Evolutionary conservation across 2,797 vertebrate species (phyloP).

Genomic region (Ctenosaura bakeri): DNA sequence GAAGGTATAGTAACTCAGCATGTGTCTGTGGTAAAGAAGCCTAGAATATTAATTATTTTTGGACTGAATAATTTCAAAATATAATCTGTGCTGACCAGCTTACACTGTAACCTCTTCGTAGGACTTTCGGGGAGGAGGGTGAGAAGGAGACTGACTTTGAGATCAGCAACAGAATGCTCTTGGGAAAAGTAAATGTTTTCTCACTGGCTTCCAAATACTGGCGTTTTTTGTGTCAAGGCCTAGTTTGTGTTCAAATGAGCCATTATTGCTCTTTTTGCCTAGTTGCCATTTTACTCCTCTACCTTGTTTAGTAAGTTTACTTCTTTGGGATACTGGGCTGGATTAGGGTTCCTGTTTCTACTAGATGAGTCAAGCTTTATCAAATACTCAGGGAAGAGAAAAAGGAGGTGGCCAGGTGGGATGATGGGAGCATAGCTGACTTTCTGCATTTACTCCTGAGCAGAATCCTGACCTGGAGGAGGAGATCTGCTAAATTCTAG

Average conservation of each 20-base stretch:
- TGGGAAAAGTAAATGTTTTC: neutral
- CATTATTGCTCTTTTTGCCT: neutral
- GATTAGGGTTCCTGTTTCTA: too few species aligned
- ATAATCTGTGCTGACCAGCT: neutral
- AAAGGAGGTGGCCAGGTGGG: too few species aligned
- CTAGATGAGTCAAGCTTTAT: too few species aligned
- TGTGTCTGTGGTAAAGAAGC: neutral
- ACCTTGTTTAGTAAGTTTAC: too few species aligned
- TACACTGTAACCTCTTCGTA: neutral
- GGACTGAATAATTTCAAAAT: neutral
- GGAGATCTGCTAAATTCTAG: too few species aligned
- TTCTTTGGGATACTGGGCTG: too few species aligned
- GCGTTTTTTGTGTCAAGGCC: neutral
- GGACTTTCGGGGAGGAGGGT: neutral
- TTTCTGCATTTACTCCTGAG: too few species aligned
- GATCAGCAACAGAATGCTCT: neutral
- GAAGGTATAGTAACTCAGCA: neutral
- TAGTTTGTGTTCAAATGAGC: neutral
- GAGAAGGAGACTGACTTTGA: neutral
- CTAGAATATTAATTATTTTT: neutral
- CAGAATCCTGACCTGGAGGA: too few species aligned
- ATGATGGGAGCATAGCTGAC: too few species aligned
- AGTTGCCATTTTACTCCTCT: too few species aligned
- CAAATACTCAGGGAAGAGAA: too few species aligned
- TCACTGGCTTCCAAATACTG: neutral